Evolutionary conservation across 2,888 invertebrate genomes (phyloP).

Genomic region (Leucozona laternaria): DNA sequence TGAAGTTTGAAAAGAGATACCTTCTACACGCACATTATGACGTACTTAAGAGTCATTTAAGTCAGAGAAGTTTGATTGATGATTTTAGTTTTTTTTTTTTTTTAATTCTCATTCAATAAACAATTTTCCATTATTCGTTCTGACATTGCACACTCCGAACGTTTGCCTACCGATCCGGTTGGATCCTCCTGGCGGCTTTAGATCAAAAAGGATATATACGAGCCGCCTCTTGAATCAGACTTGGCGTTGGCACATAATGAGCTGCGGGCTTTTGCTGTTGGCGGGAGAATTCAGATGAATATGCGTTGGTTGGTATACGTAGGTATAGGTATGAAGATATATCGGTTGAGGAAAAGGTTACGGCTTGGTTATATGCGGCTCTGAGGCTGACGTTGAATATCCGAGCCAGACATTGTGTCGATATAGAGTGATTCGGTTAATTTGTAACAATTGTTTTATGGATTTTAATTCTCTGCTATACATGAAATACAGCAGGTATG

Average conservation of each 20-base stretch:
- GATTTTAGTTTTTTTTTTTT: slow-evolving; percentile 60
- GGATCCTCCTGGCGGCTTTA: slow-evolving; percentile 55
- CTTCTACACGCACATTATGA: slow-evolving; percentile 68
- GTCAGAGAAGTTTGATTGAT: slow-evolving; percentile 76
- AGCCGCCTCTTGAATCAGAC: slow-evolving; percentile 44
- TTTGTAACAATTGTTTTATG: slow-evolving; percentile 70
- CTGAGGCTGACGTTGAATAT: slow-evolving; percentile 47
- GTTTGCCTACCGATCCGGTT: slow-evolving; percentile 65
- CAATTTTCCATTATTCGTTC: slow-evolving; percentile 75
- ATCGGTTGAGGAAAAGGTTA: slow-evolving; percentile 11
- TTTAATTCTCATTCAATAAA: slow-evolving; percentile 60
- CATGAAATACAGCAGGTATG: background rate
- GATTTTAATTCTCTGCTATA: background rate
- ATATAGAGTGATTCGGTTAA: slow-evolving; percentile 72
- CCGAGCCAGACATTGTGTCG: slow-evolving; percentile 71
- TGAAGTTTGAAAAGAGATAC: slow-evolving; percentile 12
- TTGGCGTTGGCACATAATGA: slow-evolving; percentile 26
- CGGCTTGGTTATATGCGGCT: slow-evolving; percentile 1
- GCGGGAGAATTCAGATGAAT: slow-evolving; percentile 14
- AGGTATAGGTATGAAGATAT: too few relatives aligned
- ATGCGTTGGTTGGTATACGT: background rate
- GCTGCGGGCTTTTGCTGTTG: slow-evolving; percentile 36
- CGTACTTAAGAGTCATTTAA: slow-evolving; percentile 76
- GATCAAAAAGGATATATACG: slow-evolving; percentile 64
- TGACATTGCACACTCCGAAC: slow-evolving; percentile 69